A percentile compares a stretch with the other conserved stretches of the same genome.
These are phyloP conservation scores for Scolopax mira DNA, from an alignment of 2,113 vertebrate species.

Conservation along the genomic window DNA sequence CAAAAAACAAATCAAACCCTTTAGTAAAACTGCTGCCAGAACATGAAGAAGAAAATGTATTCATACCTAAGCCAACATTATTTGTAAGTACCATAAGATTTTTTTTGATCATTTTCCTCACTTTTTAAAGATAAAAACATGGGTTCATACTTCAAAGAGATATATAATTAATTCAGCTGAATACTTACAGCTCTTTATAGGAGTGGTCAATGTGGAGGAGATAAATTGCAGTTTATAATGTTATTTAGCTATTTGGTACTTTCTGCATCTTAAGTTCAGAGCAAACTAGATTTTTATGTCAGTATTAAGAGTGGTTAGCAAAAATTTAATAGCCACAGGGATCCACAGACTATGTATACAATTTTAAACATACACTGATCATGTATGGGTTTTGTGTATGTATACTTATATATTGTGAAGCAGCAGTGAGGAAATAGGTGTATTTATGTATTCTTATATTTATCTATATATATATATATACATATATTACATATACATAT, in stretches of 20 bases:
- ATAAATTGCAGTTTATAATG: background rate
- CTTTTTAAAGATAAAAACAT: background rate
- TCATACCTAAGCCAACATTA: slow-evolving; percentile 87
- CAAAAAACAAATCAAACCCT: slow-evolving; percentile 52
- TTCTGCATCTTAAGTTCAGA: background rate
- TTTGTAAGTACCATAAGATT: slow-evolving; percentile 85
- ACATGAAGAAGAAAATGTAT: slow-evolving; percentile 75
- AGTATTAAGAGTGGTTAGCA: background rate
- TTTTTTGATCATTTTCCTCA: background rate
- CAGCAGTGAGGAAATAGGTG: background rate
- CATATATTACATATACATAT: too few relatives aligned
- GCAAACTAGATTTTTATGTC: background rate
- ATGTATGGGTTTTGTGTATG: background rate
- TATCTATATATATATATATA: background rate
- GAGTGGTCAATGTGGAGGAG: background rate
- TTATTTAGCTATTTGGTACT: background rate
- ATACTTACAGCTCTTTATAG: background rate
- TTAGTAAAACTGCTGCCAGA: slow-evolving; percentile 40
- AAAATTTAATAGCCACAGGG: background rate
- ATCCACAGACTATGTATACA: background rate
- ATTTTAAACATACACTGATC: background rate
- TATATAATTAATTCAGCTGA: background rate
- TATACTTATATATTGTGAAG: background rate
- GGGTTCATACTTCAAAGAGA: background rate
- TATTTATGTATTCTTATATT: background rate